Evolutionary conservation across 1,140 invertebrate species (phyloP).

Genomic region (Drosophila truncata): DNA sequence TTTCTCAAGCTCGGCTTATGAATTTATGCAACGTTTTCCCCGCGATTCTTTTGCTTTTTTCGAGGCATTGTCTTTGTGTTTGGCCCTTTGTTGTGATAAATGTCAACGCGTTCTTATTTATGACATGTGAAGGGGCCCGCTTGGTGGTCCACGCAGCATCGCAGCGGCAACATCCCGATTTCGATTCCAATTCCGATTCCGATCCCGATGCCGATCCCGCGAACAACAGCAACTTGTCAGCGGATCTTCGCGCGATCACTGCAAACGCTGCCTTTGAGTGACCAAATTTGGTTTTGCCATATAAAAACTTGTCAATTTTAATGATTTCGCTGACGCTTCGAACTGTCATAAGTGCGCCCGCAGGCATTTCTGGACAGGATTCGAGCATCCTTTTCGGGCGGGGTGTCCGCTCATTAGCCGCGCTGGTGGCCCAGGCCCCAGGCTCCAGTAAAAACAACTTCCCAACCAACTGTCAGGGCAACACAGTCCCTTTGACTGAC

Average conservation of each 20-base stretch:
- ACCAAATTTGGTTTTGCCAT: conserved; percentile 78
- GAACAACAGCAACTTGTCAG: conserved; percentile 66
- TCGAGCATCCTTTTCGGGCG: conserved; percentile 23
- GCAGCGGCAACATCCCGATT: conserved; percentile 1
- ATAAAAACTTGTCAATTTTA: conserved; percentile 85
- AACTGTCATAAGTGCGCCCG: conserved; percentile 84
- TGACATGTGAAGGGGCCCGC: conserved; percentile 82
- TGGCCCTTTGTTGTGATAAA: conserved; percentile 84
- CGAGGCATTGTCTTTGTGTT: conserved; percentile 54
- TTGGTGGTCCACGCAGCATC: conserved; percentile 56
- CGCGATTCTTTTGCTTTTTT: conserved; percentile 23
- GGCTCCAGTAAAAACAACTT: conserved; percentile 1
- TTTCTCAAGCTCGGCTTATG: conserved; percentile 81
- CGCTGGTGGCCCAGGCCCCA: conserved; percentile 1
- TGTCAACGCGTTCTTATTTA: conserved; percentile 85
- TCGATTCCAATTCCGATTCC: background rate
- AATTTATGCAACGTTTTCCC: conserved; percentile 80
- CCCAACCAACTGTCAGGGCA: conserved; percentile 40
- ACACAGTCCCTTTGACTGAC: conserved; percentile 25
- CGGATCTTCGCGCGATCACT: conserved; percentile 44
- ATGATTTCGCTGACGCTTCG: conserved; percentile 85
- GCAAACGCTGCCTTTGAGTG: conserved; percentile 76
- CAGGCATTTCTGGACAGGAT: conserved; percentile 63
- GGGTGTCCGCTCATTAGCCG: conserved; percentile 70
- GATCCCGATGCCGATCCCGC: background rate